Evolutionary conservation across 2,888 invertebrate species (phyloP).

Genomic region (Thereva unica): DNA sequence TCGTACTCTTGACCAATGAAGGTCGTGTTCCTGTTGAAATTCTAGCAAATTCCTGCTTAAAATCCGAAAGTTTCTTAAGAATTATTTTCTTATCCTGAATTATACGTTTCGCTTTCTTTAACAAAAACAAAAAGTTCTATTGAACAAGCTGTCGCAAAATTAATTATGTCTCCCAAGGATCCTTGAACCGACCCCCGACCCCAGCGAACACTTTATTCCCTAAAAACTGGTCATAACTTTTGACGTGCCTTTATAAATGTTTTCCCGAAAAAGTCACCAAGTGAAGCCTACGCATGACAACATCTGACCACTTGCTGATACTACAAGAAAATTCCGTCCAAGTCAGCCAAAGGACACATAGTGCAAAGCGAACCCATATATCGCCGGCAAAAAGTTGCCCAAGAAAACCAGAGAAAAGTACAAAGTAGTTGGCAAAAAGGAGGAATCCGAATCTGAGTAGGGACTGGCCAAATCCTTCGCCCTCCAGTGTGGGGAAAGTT

Average conservation of each 20-base stretch:
- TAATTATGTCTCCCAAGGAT: too few relatives aligned
- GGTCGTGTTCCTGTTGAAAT: too few relatives aligned
- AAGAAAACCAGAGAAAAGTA: constrained; percentile 23
- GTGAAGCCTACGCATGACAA: constrained; percentile 28
- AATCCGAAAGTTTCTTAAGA: too few relatives aligned
- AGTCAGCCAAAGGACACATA: constrained; percentile 8
- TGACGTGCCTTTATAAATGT: constrained; percentile 30
- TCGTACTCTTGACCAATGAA: too few relatives aligned
- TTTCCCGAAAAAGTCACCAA: constrained; percentile 13
- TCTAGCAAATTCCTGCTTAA: too few relatives aligned
- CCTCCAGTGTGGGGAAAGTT: constrained; percentile 36
- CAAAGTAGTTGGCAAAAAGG: constrained; percentile 18
- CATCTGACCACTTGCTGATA: constrained; percentile 29
- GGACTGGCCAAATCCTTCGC: constrained; percentile 21
- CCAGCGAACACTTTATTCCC: constrained; percentile 2
- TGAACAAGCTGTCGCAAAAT: too few relatives aligned
- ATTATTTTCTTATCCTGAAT: too few relatives aligned
- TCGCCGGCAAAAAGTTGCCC: constrained; percentile 9
- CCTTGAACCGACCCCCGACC: neutral
- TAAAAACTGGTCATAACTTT: constrained; percentile 30
- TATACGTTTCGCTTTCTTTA: too few relatives aligned
- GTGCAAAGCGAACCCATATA: constrained; percentile 28
- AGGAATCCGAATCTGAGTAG: constrained; percentile 4
- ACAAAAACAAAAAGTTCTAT: too few relatives aligned
- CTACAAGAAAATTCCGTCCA: constrained; percentile 7